Evolutionary conservation across 64 coral and sea anemone species (phyloP), one percentile per base, ranked within the genome.

Genomic region (Catalaphyllia jardinei): DNA sequence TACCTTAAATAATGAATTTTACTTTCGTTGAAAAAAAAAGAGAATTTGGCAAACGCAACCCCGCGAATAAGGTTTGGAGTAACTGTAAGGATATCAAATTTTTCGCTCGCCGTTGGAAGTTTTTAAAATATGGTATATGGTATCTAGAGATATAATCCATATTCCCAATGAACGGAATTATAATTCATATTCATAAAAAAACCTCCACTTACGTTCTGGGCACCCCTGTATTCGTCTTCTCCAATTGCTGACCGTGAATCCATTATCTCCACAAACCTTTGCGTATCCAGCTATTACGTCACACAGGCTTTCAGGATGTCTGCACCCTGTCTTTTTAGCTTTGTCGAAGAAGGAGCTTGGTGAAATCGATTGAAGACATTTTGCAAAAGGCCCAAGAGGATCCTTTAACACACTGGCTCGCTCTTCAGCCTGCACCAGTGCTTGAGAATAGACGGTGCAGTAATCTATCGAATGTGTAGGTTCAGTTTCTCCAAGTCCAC

Each of bases 241-340:
- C 81, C 81, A 85, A 16, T 27, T 24, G 42, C 10, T 20, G 1
- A 85, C 35, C 10, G 4, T 3, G 50, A 69, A 24, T 22, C 81
- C 81, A 28, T 67, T 64, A 71, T 85, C 81, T 14, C 62, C 38
- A 28, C 81, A 85, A 71, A 20, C 63, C 42, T 85, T 85, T 8
- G 81, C 62, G 63, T 46, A 85, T 8, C 62, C 81, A 1, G 81
- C 62, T 8, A 39, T 25, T 4, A 85, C 62, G 28, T 85, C 81
- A 29, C 81, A 85, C 0, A 85, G n/a, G 28, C 61, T 51, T 24
- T 20, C 19, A 20, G 2, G 10, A 35, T 85, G 35, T 38, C 81
- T 69, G 30, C 81, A 85, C 9, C 38, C 62, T 0, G 81, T 27
- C 71, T 85, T 71, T 24, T 42, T 49, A 10, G 81, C 81, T 4